A percentile compares a stretch with the other conserved stretches of the same genome.
Evolutionary conservation across 2,113 vertebrate genomes (phyloP).

Genomic region (Gavialis gangeticus): DNA sequence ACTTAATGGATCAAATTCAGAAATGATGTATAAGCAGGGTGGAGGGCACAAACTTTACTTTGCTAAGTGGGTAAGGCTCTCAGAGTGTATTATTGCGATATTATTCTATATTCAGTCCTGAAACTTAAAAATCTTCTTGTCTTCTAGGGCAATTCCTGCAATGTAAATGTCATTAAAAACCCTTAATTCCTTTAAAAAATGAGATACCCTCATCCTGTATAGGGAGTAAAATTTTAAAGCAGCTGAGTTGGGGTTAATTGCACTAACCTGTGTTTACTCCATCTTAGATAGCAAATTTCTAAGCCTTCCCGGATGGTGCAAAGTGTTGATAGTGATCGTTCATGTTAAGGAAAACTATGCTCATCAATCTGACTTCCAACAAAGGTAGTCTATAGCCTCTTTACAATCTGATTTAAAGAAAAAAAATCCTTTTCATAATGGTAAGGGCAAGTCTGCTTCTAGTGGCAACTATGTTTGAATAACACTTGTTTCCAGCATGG

Average conservation of each 20-base stretch:
- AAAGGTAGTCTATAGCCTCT: not conserved
- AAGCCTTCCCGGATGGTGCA: not conserved
- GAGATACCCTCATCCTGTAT: not conserved
- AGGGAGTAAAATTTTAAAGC: not conserved
- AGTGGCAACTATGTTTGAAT: too few species aligned
- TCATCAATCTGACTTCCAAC: not conserved
- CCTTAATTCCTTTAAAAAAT: not conserved
- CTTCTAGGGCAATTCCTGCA: fast-evolving
- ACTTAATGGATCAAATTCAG: not conserved
- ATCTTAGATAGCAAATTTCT: not conserved
- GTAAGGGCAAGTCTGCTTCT: too few species aligned
- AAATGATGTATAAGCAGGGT: not conserved
- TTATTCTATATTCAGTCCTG: not conserved
- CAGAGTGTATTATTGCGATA: fast-evolving
- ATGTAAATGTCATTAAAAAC: not conserved
- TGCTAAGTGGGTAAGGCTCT: not conserved
- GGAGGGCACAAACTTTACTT: not conserved
- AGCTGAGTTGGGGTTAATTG: not conserved
- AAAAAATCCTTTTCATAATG: not conserved
- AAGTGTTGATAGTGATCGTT: not conserved
- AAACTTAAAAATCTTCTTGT: not conserved
- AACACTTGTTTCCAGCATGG: not conserved
- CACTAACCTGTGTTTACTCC: not conserved
- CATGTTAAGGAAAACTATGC: not conserved
- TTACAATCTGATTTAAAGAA: not conserved